Percentiles rank a stretch among this genome's conserved stretches.
phyloP scores from a whole-genome alignment of 2,888 invertebrate species.

The Spialia ferax region DNA sequence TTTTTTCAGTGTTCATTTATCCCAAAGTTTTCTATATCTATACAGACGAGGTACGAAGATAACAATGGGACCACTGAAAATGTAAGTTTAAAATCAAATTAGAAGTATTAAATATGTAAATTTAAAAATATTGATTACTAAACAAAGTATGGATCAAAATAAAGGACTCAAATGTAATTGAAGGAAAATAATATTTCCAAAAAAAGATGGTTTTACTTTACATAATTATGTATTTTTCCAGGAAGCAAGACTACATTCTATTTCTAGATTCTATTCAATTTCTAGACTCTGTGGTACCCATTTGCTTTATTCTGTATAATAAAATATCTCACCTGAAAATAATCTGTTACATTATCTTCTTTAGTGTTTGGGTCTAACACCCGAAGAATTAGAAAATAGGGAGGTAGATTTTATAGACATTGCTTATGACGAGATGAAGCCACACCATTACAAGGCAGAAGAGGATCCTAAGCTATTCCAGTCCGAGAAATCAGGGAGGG shows the following conservation, averaged over 20 bases:
- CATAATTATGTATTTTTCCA: too few relatives aligned
- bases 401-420: constrained; percentile 95
- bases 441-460: constrained; percentile 95
- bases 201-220: too few relatives aligned
- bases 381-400: constrained; percentile 91
- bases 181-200: not conserved
- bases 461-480: constrained; percentile 95
- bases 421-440: constrained; percentile 94
- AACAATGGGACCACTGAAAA: constrained; percentile 96
- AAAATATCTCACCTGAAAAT: not conserved
- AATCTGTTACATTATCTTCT: not conserved
- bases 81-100: too few relatives aligned
- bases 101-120: too few relatives aligned
- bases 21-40: constrained; percentile 94
- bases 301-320: too few relatives aligned
- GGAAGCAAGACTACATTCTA: too few relatives aligned
- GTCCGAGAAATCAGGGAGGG: constrained; percentile 93
- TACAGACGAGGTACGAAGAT: constrained; percentile 96
- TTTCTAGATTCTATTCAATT: too few relatives aligned
- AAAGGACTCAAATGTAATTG: not conserved
- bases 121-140: too few relatives aligned
- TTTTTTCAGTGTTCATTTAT: constrained; percentile 95
- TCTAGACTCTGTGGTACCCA: too few relatives aligned
- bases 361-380: constrained; percentile 91
- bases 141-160: too few relatives aligned